Base-by-base conservation (phyloP, 2,888 invertebrate genomes). In the Nebria salina region DNA sequence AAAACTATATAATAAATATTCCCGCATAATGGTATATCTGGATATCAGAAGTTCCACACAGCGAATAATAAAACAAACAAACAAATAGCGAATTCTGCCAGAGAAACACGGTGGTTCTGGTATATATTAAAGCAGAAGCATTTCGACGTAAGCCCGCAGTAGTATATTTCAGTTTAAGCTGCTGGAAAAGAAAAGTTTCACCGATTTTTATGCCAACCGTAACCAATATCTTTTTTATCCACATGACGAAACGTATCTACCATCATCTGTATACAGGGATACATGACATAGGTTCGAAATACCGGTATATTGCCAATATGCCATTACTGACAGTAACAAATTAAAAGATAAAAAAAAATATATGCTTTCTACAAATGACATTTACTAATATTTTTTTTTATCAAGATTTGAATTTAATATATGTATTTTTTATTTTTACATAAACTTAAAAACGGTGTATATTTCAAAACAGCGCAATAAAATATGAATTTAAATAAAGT, bases 141-240 rank as follows among this genome's bases (percentile, higher is more conserved):
- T 64, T 72, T 72, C 77, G 72, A 15, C 72, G 77, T 65, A 72
- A 72, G 54, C 34, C 20, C 34, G 72, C 77, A 20, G 70, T 70
- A 79, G 43, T 79, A 79, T 79, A 79, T 79, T 79, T 54, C 43
- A 75, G 74, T 79, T 74, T 75, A 65, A 77, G 70, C 70, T 68
- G 70, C 65, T 64, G 11, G 78, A 72, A 68, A 66, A 70, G 20
- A 26, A 70, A 70, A 70, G 25, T 70, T 79, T 79, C 74, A 41
- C 64, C 75, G 79, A 75, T 74, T 74, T 79, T 79, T 79, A 75
- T 66, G 73, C 74, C 79, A 65, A 65, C 74, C 54, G 72, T 78
- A 78, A 66, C 78, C 78, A 78, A 79, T 79, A 79, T 79, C 65
- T 79, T 79, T 79, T 73, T 79, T 79, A 79, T 79, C 79, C 79